phyloP scores from a whole-genome alignment of 2,113 vertebrate genomes.

The Isurus oxyrinchus region DNA sequence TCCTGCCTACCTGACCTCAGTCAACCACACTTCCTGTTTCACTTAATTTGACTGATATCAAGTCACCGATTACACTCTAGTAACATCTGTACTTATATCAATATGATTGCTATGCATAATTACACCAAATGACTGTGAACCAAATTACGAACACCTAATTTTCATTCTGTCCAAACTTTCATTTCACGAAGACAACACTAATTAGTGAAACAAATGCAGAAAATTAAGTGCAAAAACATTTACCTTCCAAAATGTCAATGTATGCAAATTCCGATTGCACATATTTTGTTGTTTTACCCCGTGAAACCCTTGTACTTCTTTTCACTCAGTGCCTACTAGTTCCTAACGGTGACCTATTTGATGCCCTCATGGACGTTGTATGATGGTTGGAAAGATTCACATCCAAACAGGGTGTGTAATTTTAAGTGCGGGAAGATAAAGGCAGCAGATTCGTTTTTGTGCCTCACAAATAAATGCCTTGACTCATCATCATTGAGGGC shows the following conservation, averaged over 20 bases:
- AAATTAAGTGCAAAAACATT: conserved; percentile 11
- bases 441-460: background rate
- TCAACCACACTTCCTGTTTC: background rate
- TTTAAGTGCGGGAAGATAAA: background rate
- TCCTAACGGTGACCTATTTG: background rate
- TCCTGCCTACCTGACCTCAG: background rate
- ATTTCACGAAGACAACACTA: conserved; percentile 10
- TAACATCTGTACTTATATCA: background rate
- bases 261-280: background rate
- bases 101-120: background rate
- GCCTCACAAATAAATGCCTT: background rate
- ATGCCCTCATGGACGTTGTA: background rate
- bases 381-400: background rate
- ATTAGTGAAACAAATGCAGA: background rate
- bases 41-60: background rate
- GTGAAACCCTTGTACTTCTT: background rate
- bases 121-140: background rate
- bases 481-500: background rate
- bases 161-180: background rate
- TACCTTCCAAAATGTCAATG: background rate
- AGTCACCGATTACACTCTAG: background rate
- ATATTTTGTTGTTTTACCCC: background rate
- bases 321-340: background rate
- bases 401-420: background rate
- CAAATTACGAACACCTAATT: background rate